Base-by-base conservation (phyloP, 2,888 invertebrate species). In the Sipunculus nudus region DNA sequence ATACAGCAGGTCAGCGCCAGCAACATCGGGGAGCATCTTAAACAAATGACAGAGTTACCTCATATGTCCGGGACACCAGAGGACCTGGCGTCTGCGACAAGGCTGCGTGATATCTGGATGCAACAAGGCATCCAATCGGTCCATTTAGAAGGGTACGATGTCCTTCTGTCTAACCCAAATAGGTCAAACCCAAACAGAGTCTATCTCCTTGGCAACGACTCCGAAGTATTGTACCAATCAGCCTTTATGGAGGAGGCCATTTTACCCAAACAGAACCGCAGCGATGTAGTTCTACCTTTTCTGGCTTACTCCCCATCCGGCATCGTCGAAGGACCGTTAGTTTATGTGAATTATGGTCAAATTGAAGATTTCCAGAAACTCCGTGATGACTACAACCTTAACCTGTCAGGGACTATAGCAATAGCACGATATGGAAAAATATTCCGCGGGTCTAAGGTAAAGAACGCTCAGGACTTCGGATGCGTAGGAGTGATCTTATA, bases 341-440 rank as follows among this genome's bases (percentile, higher is more conserved):
- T 86, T 2, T 86, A 83, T 67, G 84, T 80, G 2, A 83, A 85
- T 68, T 85, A 84, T 63, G 85, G 83, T 1, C 68, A 79, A 43
- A 75, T 76, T n/a, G 79, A 83, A 54, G 86, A 86, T 69, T 85
- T 81, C 64, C 59, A 70, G 1, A 64, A 71, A 23, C 68, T 86
- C 21, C 57, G 57, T 35, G 66, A 74, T 6, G 71, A 70, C n/a
- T 59, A 65, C 3, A 73, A 72, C 8, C 71, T 85, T 3, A 71
- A 75, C 52, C 71, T 85, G 19, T 71, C 73, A 13, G 85, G 84
- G 0, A 82, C 79, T 49, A 84, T 87, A 32, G 84, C 84, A 2
- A 75, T 87, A 35, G 84, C 84, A 35, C 78, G 86, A 64, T 87
- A 86, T 66, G 86, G 86, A 39, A 78, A 80, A 45, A 82, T 84